Base-by-base conservation (phyloP, 2,888 invertebrate genomes). In the Hipparchia sbordonii region DNA sequence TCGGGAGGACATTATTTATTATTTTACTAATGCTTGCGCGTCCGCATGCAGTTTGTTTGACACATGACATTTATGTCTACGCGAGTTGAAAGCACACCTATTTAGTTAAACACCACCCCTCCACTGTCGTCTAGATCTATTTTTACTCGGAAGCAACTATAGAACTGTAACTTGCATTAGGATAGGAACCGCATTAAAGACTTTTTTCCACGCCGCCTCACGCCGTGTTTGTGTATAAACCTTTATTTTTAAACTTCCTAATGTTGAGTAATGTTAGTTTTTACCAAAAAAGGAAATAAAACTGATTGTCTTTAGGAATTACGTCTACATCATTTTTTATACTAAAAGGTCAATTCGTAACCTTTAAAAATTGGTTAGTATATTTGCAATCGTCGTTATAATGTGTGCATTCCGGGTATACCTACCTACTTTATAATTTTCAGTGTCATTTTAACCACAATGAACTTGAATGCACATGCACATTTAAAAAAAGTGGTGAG, bases 221-320 rank as follows among this genome's bases (percentile, higher is more conserved):
- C 39, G 39, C 39, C 5, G 39, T 52, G 12, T 52, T 7, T 57
- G 23, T 57, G 57, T 8, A 2, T 8, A 57, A 23, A 23, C 57
- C 57, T 57, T 57, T 57, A 57, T 12, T 9, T 33, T 39, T 10
- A 39, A 4, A 51, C 63, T 63, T 63, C 51, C 63, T 63, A 48
- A 60, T 46, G 5, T 62, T 62, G 13, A 9, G 46, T 46, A 46
- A 62, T 7, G 46, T 46, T 46, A 7, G 59, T 60, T 46, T 13
- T 62, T 46, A 46, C 3, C 46, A 46, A 62, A 61, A 61, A 61
- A 46, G n/a, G 61, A 45, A 46, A 61, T 61, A 61, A 61, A 62
- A 48, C 8, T 46, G n/a, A 46, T 46, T 13, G 39, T 13, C 6
- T 62, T 48, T 48, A 45, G 12, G 45, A 61, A 61, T 8, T 23